Conservation (phyloP, 2,888 invertebrate species). For the Hypercompe scribonia region DNA sequence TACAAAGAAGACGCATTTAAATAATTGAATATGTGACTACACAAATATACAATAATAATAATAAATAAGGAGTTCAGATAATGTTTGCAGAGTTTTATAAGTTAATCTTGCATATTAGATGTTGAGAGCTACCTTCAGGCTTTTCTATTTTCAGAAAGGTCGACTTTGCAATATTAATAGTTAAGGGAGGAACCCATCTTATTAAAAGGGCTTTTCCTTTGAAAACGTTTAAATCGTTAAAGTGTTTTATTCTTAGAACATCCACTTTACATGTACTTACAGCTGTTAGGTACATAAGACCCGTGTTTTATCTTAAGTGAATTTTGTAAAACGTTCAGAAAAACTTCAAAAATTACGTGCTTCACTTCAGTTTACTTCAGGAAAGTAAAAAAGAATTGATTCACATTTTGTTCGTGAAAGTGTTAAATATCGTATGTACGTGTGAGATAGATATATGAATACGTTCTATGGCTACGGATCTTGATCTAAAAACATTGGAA, state of each 20-base stretch:
- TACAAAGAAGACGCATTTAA: too few relatives aligned
- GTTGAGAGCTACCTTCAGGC: constrained; percentile 5
- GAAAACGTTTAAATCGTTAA: constrained; percentile 13
- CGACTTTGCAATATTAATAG: constrained; percentile 23
- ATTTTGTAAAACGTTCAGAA: neutral
- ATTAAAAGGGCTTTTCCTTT: constrained; percentile 21
- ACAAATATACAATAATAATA: neutral
- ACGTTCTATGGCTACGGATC: constrained; percentile 46
- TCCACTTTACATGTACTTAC: constrained; percentile 22
- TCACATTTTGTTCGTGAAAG: constrained; percentile 25
- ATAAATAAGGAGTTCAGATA: neutral
- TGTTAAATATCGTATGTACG: constrained; percentile 40
- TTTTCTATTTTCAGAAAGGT: constrained; percentile 24
- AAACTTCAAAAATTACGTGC: constrained; percentile 25
- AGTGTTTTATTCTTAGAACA: constrained; percentile 34
- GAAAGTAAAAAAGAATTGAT: neutral
- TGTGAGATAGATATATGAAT: constrained; percentile 42
- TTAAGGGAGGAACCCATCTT: constrained; percentile 21
- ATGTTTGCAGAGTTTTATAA: neutral
- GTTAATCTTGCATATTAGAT: neutral
- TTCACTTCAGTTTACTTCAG: constrained; percentile 14
- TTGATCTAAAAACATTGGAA: constrained; percentile 48
- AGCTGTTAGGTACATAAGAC: constrained; percentile 17
- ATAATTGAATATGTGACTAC: too few relatives aligned
- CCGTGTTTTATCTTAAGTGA: constrained; percentile 16